Evolutionary conservation across 1,140 invertebrate species (phyloP).

Genomic region (Lerema accius): DNA sequence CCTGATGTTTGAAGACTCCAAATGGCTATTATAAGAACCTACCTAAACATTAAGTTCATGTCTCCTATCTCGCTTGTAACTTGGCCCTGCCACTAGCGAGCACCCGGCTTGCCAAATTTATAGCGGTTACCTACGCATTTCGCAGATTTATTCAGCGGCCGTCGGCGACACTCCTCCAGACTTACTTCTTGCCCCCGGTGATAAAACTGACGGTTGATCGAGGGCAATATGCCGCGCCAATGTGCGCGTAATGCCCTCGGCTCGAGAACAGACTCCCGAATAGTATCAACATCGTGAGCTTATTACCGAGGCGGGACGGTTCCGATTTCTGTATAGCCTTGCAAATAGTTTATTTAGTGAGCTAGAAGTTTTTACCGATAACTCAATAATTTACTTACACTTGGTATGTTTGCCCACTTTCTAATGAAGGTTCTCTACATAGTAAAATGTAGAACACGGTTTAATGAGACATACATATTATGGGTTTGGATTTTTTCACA

Average conservation of each 20-base stretch:
- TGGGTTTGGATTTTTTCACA: no score
- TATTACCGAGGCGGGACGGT: background rate
- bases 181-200: slow-evolving; percentile 58
- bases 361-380: background rate
- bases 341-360: background rate
- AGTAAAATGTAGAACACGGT: no score
- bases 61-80: background rate
- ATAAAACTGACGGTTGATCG: slow-evolving; percentile 47
- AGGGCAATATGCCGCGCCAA: slow-evolving; percentile 22
- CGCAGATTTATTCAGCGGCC: slow-evolving; percentile 63
- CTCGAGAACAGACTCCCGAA: background rate
- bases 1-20: no score
- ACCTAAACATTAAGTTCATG: slow-evolving; percentile 13
- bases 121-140: slow-evolving; percentile 65
- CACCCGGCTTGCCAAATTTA: slow-evolving; percentile 53
- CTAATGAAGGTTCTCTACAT: no score
- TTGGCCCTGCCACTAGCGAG: slow-evolving; percentile 27
- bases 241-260: slow-evolving; percentile 1
- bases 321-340: slow-evolving; percentile 2
- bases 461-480: no score
- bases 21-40: no score
- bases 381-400: no score
- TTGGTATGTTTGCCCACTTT: no score
- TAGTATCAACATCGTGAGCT: background rate
- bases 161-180: slow-evolving; percentile 48